phyloP scores from a whole-genome alignment of 2,797 vertebrate species.

The Phalloptychus januarius region DNA sequence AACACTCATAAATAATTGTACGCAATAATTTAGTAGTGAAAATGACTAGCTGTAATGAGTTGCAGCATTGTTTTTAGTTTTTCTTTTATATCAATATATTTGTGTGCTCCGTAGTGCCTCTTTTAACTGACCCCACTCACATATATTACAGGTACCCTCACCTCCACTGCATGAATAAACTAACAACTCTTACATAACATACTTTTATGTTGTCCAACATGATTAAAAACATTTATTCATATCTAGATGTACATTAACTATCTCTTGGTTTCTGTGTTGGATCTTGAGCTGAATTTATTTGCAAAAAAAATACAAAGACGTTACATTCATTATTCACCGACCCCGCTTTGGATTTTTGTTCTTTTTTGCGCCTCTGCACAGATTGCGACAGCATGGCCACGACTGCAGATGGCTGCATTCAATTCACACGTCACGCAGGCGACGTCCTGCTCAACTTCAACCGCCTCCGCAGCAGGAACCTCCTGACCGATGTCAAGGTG shows the following conservation, averaged over 20 bases:
- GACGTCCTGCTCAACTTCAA: slow-evolving; percentile 96
- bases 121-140: neutral
- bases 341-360: neutral
- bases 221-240: neutral
- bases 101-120: neutral
- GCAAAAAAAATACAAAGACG: neutral
- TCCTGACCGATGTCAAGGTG: slow-evolving; percentile 92
- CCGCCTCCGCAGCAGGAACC: slow-evolving; percentile 90
- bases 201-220: neutral
- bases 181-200: neutral
- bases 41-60: neutral
- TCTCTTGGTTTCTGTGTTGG: neutral
- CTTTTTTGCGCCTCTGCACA: neutral
- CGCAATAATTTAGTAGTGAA: neutral
- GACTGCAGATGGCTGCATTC: slow-evolving; percentile 91
- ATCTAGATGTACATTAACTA: neutral
- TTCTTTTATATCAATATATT: neutral
- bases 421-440: slow-evolving; percentile 94
- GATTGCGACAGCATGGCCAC: slow-evolving; percentile 86
- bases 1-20: neutral
- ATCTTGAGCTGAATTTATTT: neutral
- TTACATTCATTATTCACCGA: neutral
- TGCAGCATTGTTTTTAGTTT: neutral
- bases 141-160: neutral
- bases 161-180: neutral